Evolutionary conservation across 2,888 invertebrate genomes (phyloP).

Genomic region (Morinoia aosen): DNA sequence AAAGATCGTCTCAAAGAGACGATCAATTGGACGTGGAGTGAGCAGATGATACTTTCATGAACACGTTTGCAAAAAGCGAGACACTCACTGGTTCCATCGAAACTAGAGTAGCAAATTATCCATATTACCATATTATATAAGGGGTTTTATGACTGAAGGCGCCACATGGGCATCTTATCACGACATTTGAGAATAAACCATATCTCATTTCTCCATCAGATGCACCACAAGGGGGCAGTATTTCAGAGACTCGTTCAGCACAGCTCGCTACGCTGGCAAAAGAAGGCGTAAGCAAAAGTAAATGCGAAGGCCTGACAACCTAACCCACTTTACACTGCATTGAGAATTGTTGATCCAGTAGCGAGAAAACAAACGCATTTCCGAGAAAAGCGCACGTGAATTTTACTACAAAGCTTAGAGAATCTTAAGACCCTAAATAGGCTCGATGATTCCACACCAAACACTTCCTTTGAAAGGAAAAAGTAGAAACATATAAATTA

Average conservation of each 20-base stretch:
- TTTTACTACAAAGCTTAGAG: background rate
- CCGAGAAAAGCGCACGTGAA: background rate
- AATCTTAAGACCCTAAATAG: background rate
- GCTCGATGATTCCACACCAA: background rate
- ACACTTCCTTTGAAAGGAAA: background rate
- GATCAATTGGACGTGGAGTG: background rate
- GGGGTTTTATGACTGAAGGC: too few species aligned
- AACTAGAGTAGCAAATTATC: too few species aligned
- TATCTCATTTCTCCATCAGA: too few species aligned
- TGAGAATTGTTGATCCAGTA: background rate
- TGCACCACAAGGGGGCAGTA: too few species aligned
- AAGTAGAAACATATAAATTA: background rate
- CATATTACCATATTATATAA: too few species aligned
- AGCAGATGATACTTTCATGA: background rate
- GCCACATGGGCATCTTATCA: too few species aligned
- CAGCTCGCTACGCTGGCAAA: too few species aligned
- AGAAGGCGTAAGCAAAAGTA: too few species aligned
- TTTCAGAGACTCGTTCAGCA: too few species aligned
- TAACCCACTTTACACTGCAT: background rate
- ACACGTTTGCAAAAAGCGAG: background rate
- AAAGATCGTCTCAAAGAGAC: background rate
- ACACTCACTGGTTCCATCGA: background rate
- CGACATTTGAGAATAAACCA: too few species aligned
- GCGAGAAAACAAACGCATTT: background rate
- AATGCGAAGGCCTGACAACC: background rate